These are phyloP conservation scores for Dendrolimus houi DNA, from an alignment of 2,888 invertebrate species.

Conservation along the genomic window DNA sequence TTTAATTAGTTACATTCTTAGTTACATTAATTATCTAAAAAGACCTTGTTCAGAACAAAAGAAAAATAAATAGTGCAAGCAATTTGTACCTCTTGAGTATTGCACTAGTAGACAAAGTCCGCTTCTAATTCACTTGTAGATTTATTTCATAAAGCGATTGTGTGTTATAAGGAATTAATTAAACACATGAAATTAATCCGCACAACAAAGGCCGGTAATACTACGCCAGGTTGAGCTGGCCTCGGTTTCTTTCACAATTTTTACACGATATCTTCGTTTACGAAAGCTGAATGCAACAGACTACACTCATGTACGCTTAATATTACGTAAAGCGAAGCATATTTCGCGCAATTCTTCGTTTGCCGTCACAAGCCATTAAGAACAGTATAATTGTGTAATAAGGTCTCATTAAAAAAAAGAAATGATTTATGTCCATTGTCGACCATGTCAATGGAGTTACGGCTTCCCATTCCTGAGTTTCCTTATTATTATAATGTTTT, in stretches of 20 bases:
- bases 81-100: too few species aligned
- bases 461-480: too few species aligned
- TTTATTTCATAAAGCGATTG: constrained; percentile 18
- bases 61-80: not conserved
- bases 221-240: constrained; percentile 26
- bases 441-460: too few species aligned
- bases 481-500: too few species aligned
- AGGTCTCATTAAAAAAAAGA: not conserved
- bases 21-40: too few species aligned
- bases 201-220: constrained; percentile 35
- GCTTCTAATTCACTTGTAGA: constrained; percentile 1
- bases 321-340: constrained; percentile 32
- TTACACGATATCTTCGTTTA: constrained; percentile 60
- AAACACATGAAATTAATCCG: constrained; percentile 35
- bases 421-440: too few species aligned
- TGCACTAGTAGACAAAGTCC: not conserved
- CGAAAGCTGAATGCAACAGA: constrained; percentile 50
- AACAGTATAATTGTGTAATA: not conserved
- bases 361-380: not conserved
- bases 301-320: constrained; percentile 28
- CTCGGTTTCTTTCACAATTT: constrained; percentile 55
- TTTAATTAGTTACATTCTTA: too few species aligned
- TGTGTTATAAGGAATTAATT: constrained; percentile 27
- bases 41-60: not conserved
- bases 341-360: constrained; percentile 19